phyloP scores from a whole-genome alignment of 2,797 vertebrate species.

The Sebastes taczanowskii region DNA sequence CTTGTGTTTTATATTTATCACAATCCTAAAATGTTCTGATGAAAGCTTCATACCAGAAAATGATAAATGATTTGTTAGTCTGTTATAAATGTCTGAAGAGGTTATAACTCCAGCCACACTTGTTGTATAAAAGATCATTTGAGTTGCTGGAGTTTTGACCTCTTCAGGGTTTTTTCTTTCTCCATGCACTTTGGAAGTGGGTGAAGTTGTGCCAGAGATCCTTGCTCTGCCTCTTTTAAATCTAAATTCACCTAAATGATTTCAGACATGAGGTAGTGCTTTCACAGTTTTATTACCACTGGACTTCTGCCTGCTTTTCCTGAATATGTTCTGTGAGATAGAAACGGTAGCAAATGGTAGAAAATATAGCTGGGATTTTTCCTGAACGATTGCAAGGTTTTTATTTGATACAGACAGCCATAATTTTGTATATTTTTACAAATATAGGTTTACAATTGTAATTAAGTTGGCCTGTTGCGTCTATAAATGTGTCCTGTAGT shows the following conservation, averaged over 20 bases:
- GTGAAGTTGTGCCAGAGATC: not conserved
- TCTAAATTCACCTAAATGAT: not conserved
- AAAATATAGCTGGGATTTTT: not conserved
- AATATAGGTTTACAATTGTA: not conserved
- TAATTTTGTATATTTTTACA: not conserved
- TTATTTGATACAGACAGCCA: not conserved
- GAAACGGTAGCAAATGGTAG: not conserved
- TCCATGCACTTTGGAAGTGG: not conserved
- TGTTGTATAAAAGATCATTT: no score
- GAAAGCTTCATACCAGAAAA: not conserved
- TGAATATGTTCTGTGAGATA: not conserved
- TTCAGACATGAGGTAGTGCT: not conserved
- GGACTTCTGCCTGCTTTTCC: not conserved
- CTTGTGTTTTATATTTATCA: not conserved
- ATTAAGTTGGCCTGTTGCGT: not conserved
- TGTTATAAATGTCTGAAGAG: not conserved
- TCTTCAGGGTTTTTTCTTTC: not conserved
- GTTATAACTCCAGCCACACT: not conserved
- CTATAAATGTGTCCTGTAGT: not conserved
- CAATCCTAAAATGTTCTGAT: not conserved
- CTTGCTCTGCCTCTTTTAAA: not conserved
- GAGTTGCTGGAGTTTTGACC: not conserved
- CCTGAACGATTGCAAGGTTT: not conserved
- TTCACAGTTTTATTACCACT: not conserved
- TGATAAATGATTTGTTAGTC: not conserved